Evolutionary conservation across 1,140 invertebrate genomes (phyloP), one percentile per base, ranked within the genome.

Genomic region (Bombus balteatus): DNA sequence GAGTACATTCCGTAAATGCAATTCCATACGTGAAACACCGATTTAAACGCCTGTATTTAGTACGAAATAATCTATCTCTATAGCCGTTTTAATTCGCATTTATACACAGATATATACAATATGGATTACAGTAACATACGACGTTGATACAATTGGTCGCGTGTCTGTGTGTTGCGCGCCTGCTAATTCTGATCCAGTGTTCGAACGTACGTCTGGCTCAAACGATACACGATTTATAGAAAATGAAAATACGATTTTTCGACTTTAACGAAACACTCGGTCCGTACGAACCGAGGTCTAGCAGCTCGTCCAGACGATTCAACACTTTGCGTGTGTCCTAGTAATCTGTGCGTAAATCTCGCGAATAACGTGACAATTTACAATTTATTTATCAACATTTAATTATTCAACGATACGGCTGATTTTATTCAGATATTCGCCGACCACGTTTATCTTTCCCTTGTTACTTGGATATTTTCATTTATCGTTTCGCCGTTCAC

Each of bases 51-150:
- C 57, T 77, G 37, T 62, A 77, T 77, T 62, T 77, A 62, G 75
- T 77, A 77, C 28, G 75, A 77, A 77, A 62, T 77, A 77, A 77
- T 62, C 75, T 77, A 77, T 39, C 75, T 59, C 57, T 62, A 77
- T 77, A 77, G 57, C 62, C 37, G 53, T 77, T 77, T 77, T 77
- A 37, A 77, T 77, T 77, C 75, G 75, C 75, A 57, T 77, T 77
- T 77, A 62, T 77, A 77, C 75, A 77, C 47, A 62, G 28, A 77
- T 77, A 77, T 77, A 62, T 77, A 77, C 75, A 77, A 77, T 59
- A 37, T 77, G 53, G 57, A 39, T 62, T 77, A 59, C 34, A 41
- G 13, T 59, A 32, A 62, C 25, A 41, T 37, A 77, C 34, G 28
- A 37, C 25, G 28, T 57, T 77, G n/a, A 62, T 77, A 77, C 53